A percentile compares a stretch with the other conserved stretches of the same genome.
phyloP scores from a whole-genome alignment of 1,140 invertebrate species.

The Branchinecta lindahli region DNA sequence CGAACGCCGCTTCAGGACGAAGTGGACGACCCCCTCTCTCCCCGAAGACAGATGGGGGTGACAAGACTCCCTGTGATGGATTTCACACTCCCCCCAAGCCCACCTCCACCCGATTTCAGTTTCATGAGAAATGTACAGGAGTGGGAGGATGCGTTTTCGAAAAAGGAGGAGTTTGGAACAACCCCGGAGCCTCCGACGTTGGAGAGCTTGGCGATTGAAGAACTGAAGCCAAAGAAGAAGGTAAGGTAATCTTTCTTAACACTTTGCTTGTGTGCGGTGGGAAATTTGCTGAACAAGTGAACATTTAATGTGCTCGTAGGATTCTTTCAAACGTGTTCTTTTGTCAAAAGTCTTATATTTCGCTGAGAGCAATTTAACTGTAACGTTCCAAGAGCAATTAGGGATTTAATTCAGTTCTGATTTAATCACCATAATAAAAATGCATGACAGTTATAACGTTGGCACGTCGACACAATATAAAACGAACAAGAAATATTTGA shows the following conservation, averaged over 20 bases:
- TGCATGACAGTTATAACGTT: too few species aligned
- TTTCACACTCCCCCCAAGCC: neutral
- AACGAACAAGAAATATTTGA: too few species aligned
- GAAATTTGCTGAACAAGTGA: too few species aligned
- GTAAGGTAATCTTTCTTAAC: neutral
- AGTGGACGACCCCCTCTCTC: neutral
- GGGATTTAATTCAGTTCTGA: too few species aligned
- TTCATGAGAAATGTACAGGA: constrained; percentile 4
- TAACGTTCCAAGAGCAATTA: too few species aligned
- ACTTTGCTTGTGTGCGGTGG: too few species aligned
- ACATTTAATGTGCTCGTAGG: too few species aligned
- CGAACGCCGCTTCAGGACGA: neutral
- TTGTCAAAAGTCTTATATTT: too few species aligned
- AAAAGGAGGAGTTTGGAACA: neutral
- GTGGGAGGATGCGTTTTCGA: neutral
- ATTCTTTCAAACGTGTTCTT: too few species aligned
- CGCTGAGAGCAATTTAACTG: too few species aligned
- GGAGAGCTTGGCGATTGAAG: neutral
- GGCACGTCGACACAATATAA: too few species aligned
- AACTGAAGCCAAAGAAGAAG: constrained; percentile 3
- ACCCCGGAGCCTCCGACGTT: neutral
- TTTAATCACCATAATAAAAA: too few species aligned
- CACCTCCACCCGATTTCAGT: constrained; percentile 4
- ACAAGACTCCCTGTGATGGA: neutral
- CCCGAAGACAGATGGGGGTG: neutral